Percentiles rank a stretch among this genome's conserved stretches.
Evolutionary conservation across 2,888 invertebrate species (phyloP).

Genomic region (Lissocephala sabroskyi): DNA sequence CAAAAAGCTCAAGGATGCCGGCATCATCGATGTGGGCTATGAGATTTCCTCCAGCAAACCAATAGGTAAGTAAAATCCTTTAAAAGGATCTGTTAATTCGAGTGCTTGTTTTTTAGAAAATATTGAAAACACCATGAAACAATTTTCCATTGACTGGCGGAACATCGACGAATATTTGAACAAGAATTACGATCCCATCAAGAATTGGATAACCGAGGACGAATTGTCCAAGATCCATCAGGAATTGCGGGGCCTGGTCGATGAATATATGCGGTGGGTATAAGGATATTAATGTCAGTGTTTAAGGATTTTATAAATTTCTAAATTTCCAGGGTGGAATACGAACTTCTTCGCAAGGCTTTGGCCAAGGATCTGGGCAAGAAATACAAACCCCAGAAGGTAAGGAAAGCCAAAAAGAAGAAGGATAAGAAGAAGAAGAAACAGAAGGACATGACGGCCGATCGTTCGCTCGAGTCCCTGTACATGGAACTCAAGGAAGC

Average conservation of each 20-base stretch:
- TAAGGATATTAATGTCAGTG: not conserved
- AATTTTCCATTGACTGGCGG: slow-evolving; percentile 65
- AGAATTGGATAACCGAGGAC: slow-evolving; percentile 71
- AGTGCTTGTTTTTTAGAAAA: slow-evolving; percentile 25
- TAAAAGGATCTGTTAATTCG: not conserved
- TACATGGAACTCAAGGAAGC: slow-evolving; percentile 77
- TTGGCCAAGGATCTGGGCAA: slow-evolving; percentile 67
- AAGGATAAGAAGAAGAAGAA: slow-evolving; percentile 71
- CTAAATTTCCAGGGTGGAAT: slow-evolving; percentile 65
- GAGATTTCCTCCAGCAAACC: slow-evolving; percentile 45
- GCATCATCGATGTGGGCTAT: slow-evolving; percentile 51
- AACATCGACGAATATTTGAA: slow-evolving; percentile 68
- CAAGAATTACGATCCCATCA: slow-evolving; percentile 60
- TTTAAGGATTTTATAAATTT: not conserved
- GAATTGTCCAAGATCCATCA: slow-evolving; percentile 74
- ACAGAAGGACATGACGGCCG: slow-evolving; percentile 76
- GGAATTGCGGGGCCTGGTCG: slow-evolving; percentile 74
- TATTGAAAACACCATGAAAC: slow-evolving; percentile 55
- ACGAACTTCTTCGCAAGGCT: slow-evolving; percentile 70
- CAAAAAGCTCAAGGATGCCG: slow-evolving; percentile 52
- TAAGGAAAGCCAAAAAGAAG: slow-evolving; percentile 36
- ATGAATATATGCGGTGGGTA: slow-evolving; percentile 71
- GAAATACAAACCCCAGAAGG: slow-evolving; percentile 55
- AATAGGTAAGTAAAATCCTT: slow-evolving; percentile 39
- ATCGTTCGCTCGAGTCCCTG: slow-evolving; percentile 76